Percentiles rank a stretch among this genome's conserved stretches.
Evolutionary conservation across 2,888 invertebrate genomes (phyloP).

Genomic region (Drosophila lutescens): DNA sequence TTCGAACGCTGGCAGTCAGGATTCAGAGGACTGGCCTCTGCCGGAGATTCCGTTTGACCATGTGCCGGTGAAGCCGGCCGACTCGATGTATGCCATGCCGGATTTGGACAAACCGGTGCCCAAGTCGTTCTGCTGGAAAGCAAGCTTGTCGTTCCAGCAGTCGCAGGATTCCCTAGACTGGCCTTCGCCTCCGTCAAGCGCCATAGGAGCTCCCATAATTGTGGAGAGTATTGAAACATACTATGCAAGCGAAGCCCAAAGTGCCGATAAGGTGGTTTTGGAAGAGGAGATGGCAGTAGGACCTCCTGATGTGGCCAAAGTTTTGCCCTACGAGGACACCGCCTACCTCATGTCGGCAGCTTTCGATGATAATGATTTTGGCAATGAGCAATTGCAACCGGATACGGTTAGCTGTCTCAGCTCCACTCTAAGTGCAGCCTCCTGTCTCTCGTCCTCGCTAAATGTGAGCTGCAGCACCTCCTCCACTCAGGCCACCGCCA

Average conservation of each 20-base stretch:
- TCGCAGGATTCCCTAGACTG: conserved; percentile 91
- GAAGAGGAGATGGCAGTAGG: conserved; percentile 85
- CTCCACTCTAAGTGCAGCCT: conserved; percentile 82
- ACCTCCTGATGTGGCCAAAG: conserved; percentile 82
- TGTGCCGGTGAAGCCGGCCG: conserved; percentile 81
- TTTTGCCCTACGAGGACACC: conserved; percentile 83
- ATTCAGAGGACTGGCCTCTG: conserved; percentile 91
- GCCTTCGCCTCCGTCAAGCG: conserved; percentile 91
- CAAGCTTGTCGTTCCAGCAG: conserved; percentile 83
- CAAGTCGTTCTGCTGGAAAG: conserved; percentile 84
- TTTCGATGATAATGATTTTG: conserved; percentile 78
- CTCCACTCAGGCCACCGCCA: conserved; percentile 75
- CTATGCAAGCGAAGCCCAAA: conserved; percentile 91
- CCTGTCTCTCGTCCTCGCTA: conserved; percentile 82
- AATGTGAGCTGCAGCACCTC: conserved; percentile 83
- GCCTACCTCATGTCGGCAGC: conserved; percentile 83
- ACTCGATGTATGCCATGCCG: conserved; percentile 80
- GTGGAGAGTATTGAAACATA: conserved; percentile 92
- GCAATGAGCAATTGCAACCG: conserved; percentile 74
- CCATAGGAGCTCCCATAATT: conserved; percentile 88
- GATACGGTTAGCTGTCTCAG: conserved; percentile 82
- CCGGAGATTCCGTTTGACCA: conserved; percentile 88
- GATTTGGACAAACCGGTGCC: conserved; percentile 84
- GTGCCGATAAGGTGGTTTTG: conserved; percentile 90
- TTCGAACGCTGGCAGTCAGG: conserved; percentile 88